phyloP scores from a whole-genome alignment of 2,888 invertebrate species.

The Pheosia tremula region DNA sequence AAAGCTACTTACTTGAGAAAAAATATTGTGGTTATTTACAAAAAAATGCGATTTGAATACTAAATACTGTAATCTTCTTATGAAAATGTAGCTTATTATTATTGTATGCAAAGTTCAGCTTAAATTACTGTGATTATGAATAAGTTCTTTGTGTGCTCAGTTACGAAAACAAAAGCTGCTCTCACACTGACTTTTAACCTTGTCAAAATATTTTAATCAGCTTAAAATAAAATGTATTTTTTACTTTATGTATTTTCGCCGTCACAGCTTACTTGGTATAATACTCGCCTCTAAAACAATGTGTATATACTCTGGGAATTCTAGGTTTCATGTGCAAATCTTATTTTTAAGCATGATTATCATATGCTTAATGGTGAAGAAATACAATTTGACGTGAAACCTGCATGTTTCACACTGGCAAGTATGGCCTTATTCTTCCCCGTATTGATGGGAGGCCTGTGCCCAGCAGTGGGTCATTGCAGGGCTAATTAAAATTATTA shows the following conservation, averaged over 20 bases:
- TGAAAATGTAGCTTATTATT: slow-evolving; percentile 2
- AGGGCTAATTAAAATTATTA: too few species aligned
- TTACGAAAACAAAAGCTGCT: slow-evolving; percentile 3
- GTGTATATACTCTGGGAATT: not conserved
- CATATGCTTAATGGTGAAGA: too few species aligned
- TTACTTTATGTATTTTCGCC: not conserved
- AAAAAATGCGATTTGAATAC: slow-evolving; percentile 5
- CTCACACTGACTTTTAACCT: not conserved
- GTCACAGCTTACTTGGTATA: too few species aligned
- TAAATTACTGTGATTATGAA: not conserved
- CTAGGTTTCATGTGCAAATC: too few species aligned
- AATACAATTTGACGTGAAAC: too few species aligned
- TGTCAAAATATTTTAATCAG: not conserved
- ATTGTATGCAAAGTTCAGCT: slow-evolving; percentile 4
- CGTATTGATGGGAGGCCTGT: too few species aligned
- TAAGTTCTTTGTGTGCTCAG: not conserved
- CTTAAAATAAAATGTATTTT: not conserved
- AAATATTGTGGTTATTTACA: slow-evolving; percentile 1
- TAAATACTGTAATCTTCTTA: slow-evolving; percentile 5
- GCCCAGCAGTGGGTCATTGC: too few species aligned
- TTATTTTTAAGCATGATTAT: too few species aligned
- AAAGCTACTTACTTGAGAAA: not conserved
- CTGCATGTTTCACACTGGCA: too few species aligned
- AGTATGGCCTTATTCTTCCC: too few species aligned
- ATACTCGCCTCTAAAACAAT: not conserved